phyloP scores from a whole-genome alignment of 2,797 vertebrate genomes.

The Oryzias sinensis region DNA sequence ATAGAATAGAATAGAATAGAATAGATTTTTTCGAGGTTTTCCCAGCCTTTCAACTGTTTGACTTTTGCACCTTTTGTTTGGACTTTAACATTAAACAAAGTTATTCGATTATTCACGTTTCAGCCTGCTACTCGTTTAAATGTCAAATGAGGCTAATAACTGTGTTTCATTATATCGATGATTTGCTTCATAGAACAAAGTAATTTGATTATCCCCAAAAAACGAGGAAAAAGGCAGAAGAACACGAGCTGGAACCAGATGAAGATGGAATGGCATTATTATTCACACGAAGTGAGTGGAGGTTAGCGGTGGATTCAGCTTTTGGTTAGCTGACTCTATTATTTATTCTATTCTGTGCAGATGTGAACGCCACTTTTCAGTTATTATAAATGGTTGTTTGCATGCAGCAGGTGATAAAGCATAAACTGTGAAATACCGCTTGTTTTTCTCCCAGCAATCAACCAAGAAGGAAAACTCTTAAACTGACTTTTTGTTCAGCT shows the following conservation, averaged over 20 bases:
- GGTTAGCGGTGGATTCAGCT: conserved; percentile 39
- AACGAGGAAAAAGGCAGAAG: conserved; percentile 31
- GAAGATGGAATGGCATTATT: conserved; percentile 23
- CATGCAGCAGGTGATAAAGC: conserved; percentile 10
- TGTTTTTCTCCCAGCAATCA: conserved; percentile 2
- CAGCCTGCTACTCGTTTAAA: conserved; percentile 18
- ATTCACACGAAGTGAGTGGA: conserved; percentile 22
- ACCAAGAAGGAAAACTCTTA: background rate
- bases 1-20: too few relatives aligned
- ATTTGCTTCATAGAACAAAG: background rate
- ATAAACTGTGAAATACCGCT: conserved; percentile 13
- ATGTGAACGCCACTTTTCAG: conserved; percentile 20
- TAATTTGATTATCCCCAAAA: conserved; percentile 8
- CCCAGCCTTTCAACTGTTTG: conserved; percentile 1
- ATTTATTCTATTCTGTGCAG: conserved; percentile 13
- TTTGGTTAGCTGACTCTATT: conserved; percentile 36
- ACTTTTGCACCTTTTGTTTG: conserved; percentile 4
- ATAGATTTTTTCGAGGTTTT: background rate
- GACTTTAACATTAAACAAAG: background rate
- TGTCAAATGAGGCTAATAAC: conserved; percentile 6
- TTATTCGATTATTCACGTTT: background rate
- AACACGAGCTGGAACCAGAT: conserved; percentile 16
- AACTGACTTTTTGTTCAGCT: too few relatives aligned
- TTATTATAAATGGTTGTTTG: conserved; percentile 1
- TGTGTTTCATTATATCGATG: background rate